Percentiles rank a stretch among this genome's conserved stretches.
Conservation (phyloP, 2,888 invertebrate species). For the Hemistola chrysoprasaria region DNA sequence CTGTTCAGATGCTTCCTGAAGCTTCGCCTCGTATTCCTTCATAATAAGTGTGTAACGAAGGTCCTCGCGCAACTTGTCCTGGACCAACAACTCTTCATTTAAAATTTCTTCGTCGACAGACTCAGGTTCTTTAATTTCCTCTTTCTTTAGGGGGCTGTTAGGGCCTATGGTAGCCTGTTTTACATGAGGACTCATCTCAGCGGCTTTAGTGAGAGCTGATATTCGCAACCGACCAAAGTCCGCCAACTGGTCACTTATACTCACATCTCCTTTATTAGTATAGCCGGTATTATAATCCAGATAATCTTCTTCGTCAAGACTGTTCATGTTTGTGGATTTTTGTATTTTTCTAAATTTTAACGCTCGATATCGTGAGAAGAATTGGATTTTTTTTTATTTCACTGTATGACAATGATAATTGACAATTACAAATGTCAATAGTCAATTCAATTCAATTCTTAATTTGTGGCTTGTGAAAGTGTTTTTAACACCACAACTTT, state of each 20-base stretch:
- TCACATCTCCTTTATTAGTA: slow-evolving; percentile 45
- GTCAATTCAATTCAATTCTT: too few relatives aligned
- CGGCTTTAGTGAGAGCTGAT: slow-evolving; percentile 83
- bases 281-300: slow-evolving; percentile 33
- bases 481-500: too few relatives aligned
- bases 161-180: slow-evolving; percentile 72
- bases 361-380: too few relatives aligned
- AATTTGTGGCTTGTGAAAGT: too few relatives aligned
- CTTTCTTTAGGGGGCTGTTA: slow-evolving; percentile 44
- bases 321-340: slow-evolving; percentile 38
- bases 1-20: slow-evolving; percentile 53
- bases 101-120: slow-evolving; percentile 29
- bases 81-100: slow-evolving; percentile 48
- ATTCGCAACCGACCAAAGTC: slow-evolving; percentile 79
- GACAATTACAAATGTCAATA: too few relatives aligned
- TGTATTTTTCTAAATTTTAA: too few relatives aligned
- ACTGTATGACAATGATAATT: too few relatives aligned
- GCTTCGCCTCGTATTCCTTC: slow-evolving; percentile 55
- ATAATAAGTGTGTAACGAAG: slow-evolving; percentile 58
- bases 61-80: slow-evolving; percentile 61
- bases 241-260: slow-evolving; percentile 54
- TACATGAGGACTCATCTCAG: slow-evolving; percentile 72
- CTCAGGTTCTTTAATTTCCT: slow-evolving; percentile 23
- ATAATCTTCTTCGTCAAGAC: slow-evolving; percentile 31
- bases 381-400: too few relatives aligned